These are phyloP conservation scores for Orchesella flavescens DNA, from an alignment of 2,888 invertebrate genomes.

Conservation along the genomic window DNA sequence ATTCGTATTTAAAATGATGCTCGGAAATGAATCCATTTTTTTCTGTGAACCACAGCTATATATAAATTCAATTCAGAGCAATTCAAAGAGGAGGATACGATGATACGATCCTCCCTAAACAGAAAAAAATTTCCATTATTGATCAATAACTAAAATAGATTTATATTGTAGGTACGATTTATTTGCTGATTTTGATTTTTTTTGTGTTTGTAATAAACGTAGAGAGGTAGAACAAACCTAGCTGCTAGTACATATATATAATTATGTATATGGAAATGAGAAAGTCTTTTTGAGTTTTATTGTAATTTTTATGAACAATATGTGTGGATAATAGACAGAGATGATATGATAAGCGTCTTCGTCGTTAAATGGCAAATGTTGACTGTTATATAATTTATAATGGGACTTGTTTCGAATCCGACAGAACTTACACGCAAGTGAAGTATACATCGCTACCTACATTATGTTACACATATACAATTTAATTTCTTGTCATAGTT, in stretches of 20 bases:
- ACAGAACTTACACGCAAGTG: slow-evolving; percentile 26
- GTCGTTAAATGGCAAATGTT: slow-evolving; percentile 6
- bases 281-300: slow-evolving; percentile 21
- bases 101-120: slow-evolving; percentile 1
- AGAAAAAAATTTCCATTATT: slow-evolving; percentile 11
- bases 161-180: background rate
- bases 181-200: slow-evolving; percentile 32
- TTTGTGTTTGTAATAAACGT: slow-evolving; percentile 29
- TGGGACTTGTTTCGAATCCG: slow-evolving; percentile 39
- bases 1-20: background rate
- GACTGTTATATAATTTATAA: slow-evolving; percentile 34
- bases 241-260: slow-evolving; percentile 16
- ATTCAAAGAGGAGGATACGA: background rate
- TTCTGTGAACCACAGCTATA: background rate
- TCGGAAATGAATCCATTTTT: slow-evolving; percentile 19
- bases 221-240: background rate
- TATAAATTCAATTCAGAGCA: background rate
- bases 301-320: slow-evolving; percentile 40
- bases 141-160: slow-evolving; percentile 6
- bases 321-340: background rate
- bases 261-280: background rate
- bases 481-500: slow-evolving; percentile 39
- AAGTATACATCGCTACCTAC: slow-evolving; percentile 30
- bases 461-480: slow-evolving; percentile 31
- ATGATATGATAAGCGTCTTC: slow-evolving; percentile 7